Conservation (phyloP, 2,888 invertebrate species). For the Endotricha flammealis region DNA sequence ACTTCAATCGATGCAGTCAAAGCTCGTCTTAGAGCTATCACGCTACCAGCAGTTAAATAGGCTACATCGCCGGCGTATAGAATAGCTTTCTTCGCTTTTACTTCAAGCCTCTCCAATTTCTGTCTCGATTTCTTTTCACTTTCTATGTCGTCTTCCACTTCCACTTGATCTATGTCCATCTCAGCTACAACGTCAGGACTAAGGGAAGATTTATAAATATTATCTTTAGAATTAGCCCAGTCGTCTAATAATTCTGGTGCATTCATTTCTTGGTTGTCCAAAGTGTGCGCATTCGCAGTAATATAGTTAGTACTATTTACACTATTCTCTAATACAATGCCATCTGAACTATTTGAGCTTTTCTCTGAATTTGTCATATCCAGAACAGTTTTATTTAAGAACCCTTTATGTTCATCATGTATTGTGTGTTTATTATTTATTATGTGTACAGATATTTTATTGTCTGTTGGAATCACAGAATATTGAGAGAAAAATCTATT, state of each 20-base stretch:
- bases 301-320: slow-evolving; percentile 48
- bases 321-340: slow-evolving; percentile 49
- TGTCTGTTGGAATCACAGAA: slow-evolving; percentile 45
- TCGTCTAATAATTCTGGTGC: slow-evolving; percentile 53
- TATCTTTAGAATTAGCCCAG: slow-evolving; percentile 53
- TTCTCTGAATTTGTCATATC: slow-evolving; percentile 46
- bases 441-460: slow-evolving; percentile 42
- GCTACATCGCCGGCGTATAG: slow-evolving; percentile 71
- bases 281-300: slow-evolving; percentile 34
- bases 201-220: slow-evolving; percentile 38
- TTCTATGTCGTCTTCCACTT: slow-evolving; percentile 46
- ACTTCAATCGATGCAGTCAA: slow-evolving; percentile 70
- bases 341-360: slow-evolving; percentile 40
- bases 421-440: slow-evolving; percentile 29
- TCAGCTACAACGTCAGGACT: slow-evolving; percentile 59
- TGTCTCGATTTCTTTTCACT: slow-evolving; percentile 57
- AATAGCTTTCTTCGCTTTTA: slow-evolving; percentile 69
- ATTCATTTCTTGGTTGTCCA: slow-evolving; percentile 47
- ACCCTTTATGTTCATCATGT: slow-evolving; percentile 39
- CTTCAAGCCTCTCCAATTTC: slow-evolving; percentile 57
- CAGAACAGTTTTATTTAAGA: slow-evolving; percentile 62
- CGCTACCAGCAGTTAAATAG: slow-evolving; percentile 66
- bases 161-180: slow-evolving; percentile 61
- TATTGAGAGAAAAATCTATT: slow-evolving; percentile 34
- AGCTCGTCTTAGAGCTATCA: slow-evolving; percentile 66